These are phyloP conservation scores for Cryptotis parvus DNA, from an alignment of 2,113 vertebrate genomes.

Conservation along the genomic window DNA sequence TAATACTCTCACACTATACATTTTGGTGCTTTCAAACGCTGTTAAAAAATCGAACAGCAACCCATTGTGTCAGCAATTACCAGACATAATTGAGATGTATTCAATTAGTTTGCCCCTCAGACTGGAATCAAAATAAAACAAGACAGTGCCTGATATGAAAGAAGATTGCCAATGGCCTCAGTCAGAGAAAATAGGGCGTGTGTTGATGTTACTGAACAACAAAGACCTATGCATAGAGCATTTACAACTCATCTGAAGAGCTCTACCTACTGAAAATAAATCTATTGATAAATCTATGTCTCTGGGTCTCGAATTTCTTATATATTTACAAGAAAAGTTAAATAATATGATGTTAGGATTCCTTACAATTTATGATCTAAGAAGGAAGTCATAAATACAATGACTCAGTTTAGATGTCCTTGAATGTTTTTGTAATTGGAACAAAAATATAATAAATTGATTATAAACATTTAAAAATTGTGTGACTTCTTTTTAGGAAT, in stretches of 20 bases:
- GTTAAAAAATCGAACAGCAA: neutral
- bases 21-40: conserved; percentile 41
- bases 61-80: conserved; percentile 19
- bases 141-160: neutral
- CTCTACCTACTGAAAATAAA: neutral
- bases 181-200: neutral
- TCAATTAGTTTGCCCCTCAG: neutral
- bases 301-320: neutral
- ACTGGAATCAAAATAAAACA: conserved; percentile 22
- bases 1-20: neutral
- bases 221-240: neutral
- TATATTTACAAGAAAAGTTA: neutral
- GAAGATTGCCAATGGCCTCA: neutral
- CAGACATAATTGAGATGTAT: conserved; percentile 36
- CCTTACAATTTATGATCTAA: neutral
- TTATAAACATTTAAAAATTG: neutral
- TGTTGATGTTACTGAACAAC: neutral
- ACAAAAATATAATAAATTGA: neutral
- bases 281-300: neutral
- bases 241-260: neutral
- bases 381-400: neutral
- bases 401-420: neutral
- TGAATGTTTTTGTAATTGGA: neutral
- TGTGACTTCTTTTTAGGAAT: neutral
- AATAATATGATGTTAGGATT: neutral